Evolutionary conservation across 2,797 vertebrate genomes (phyloP).

Genomic region (Alfaro cultratus): DNA sequence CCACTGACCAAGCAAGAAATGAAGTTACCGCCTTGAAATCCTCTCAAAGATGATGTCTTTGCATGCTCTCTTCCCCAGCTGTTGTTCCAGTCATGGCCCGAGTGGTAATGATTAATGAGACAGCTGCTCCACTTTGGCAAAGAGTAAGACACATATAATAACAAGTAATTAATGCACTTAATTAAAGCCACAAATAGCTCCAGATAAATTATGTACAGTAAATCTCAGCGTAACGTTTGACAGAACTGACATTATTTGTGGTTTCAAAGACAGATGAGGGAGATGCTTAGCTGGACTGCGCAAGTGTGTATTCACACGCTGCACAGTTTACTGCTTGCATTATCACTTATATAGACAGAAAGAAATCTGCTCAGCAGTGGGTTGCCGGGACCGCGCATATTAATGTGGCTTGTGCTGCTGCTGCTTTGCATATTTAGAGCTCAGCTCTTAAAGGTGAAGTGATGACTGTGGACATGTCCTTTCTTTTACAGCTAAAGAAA

Average conservation of each 20-base stretch:
- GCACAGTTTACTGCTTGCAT: slow-evolving; percentile 35
- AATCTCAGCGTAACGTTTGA: slow-evolving; percentile 11
- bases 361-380: slow-evolving; percentile 36
- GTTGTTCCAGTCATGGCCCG: slow-evolving; percentile 21
- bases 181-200: slow-evolving; percentile 31
- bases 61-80: slow-evolving; percentile 11
- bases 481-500: slow-evolving; percentile 16
- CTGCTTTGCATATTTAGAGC: slow-evolving; percentile 32
- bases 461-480: slow-evolving; percentile 11
- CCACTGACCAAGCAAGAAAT: slow-evolving; percentile 56
- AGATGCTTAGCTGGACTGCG: slow-evolving; percentile 23
- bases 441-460: slow-evolving; percentile 30
- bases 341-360: slow-evolving; percentile 46
- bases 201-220: slow-evolving; percentile 16
- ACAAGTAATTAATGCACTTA: slow-evolving; percentile 38
- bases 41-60: slow-evolving; percentile 34
- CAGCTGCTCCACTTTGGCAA: slow-evolving; percentile 34
- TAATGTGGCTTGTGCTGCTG: slow-evolving; percentile 30
- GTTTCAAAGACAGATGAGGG: slow-evolving; percentile 28
- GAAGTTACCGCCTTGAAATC: slow-evolving; percentile 44
- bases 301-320: slow-evolving; percentile 16
- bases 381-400: slow-evolving; percentile 39
- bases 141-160: slow-evolving; percentile 30
- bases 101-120: slow-evolving; percentile 48
- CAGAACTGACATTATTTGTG: slow-evolving; percentile 6